Evolutionary conservation across 2,113 vertebrate genomes (phyloP), one percentile per base, ranked within the genome.

Genomic region (Eonycteris spelaea): DNA sequence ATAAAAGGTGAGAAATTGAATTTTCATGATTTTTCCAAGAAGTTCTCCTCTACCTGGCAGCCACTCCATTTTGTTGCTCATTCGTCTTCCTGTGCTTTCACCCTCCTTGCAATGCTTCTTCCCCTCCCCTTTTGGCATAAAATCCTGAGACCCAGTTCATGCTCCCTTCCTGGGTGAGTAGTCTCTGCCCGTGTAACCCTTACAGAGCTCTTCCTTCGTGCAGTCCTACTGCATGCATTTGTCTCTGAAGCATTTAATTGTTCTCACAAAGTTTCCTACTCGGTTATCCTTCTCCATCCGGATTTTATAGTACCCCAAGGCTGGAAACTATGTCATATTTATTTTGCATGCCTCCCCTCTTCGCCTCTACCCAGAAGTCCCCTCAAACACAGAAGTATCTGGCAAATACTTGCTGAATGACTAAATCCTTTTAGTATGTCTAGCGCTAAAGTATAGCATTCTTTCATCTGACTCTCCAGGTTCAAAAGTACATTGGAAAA

Each of bases 401-500:
- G 85, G 90, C 75, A 94, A 96, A 95, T 43, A 85, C 75, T 82
- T 84, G 59, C 74, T 68, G 59, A 95, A 88, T 79, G 85, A 96
- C 80, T 95, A 80, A 77, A 75, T 78, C 90, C 48, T 96, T 96
- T 93, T 53, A 90, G 67, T 51, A 91, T 68, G 71, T 78, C 75
- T 92, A 73, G 73, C 15, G 2, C 33, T 75, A 3, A 92, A 93
- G 53, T 74, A 93, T 28, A 9, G 7, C 2, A 6, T 73, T 33
- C 22, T 96, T 96, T 97, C 93, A 96, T 92, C 86, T 24, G 35
- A 57, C 30, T 43, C 14, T 91, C 89, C 75, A 91, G 24, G 84
- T 55, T 92, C 93, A 95, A 6, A 95, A 97, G 94, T 40, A n/a
- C 96, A 40, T 18, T 91, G 75, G 57, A 79, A 97, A 96, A 96